Base-by-base conservation (phyloP, 2,888 invertebrate species). In the Tanypteryx hageni region DNA sequence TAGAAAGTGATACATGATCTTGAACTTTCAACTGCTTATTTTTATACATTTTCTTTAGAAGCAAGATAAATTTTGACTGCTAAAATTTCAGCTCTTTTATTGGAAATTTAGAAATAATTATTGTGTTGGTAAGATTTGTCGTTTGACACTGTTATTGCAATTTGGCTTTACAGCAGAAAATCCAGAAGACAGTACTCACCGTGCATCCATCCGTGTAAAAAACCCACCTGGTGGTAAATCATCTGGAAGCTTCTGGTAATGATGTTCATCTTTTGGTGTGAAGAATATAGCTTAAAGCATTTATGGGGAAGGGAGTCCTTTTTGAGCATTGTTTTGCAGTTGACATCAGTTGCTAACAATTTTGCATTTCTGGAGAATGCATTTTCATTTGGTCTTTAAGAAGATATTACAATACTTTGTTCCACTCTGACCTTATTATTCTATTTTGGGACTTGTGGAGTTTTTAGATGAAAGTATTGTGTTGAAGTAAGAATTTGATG, bases 181-280 rank as follows among this genome's bases (percentile, higher is more conserved):
- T 94, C 95, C 97, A 56, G 97, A 97, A 95, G 97, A 97, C 92
- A 95, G 96, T 18, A 97, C 97, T 92, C 96, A 97, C 93, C 97
- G 98, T 94, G 97, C 98, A 0, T 97, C 97, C 92, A 98, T 98
- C 93, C 97, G 98, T 94, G 98, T 98, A 7, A 96, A 97, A 94
- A 98, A 98, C 96, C 98, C 98, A 13, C 98, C 98, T 2, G 98
- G 98, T 94, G 98, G 98, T 92, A 97, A 97, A 95, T 98, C 98
- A 18, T 97, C 98, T 92, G 97, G 97, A 93, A 97, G 96, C 84
- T 97, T 98, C 95, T 98, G 98, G 98, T 98, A 97, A 96, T 89
- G 89, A 64, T 89, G 18, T 27, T 58, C 81, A 82, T 58, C 56
- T 56, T 16, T 92, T 56, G 27, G 58, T 16, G 57, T 27, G 58